These are phyloP conservation scores for Esox niger DNA, from an alignment of 2,113 vertebrate genomes.

Conservation along the genomic window DNA sequence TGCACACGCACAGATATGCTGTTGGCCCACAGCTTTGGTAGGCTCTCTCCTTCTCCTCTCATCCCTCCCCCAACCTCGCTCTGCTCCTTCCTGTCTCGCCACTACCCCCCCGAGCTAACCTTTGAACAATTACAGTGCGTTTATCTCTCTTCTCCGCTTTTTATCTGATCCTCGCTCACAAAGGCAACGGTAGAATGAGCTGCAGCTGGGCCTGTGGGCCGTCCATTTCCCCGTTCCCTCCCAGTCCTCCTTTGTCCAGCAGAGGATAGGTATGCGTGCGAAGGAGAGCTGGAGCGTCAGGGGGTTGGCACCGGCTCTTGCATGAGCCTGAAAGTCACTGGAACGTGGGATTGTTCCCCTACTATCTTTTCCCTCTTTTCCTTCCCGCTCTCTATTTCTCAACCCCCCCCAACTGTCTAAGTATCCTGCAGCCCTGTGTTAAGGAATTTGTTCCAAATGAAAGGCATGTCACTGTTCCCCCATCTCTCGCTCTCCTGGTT, in stretches of 20 bases:
- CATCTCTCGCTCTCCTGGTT: neutral
- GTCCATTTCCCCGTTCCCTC: conserved; percentile 6
- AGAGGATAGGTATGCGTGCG: conserved; percentile 52
- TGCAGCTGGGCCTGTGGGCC: conserved; percentile 57
- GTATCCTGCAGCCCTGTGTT: conserved; percentile 38
- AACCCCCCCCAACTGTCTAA: conserved; percentile 24
- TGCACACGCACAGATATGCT: conserved; percentile 24
- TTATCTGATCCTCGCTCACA: conserved; percentile 57
- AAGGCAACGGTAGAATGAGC: conserved; percentile 10
- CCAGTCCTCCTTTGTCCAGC: conserved; percentile 5
- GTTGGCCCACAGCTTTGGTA: neutral
- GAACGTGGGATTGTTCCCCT: conserved; percentile 53
- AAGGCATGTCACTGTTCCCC: neutral
- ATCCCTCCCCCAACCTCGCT: conserved; percentile 13
- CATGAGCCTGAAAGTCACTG: conserved; percentile 59
- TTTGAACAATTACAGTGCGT: conserved; percentile 68
- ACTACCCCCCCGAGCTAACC: conserved; percentile 44
- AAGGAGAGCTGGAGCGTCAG: conserved; percentile 50
- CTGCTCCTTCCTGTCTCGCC: conserved; percentile 6
- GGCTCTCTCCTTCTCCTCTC: conserved; percentile 18
- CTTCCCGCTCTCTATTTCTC: conserved; percentile 26
- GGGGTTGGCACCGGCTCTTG: conserved; percentile 53
- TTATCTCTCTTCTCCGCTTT: conserved; percentile 67
- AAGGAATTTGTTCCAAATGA: conserved; percentile 46
- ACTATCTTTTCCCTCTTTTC: conserved; percentile 26